These are phyloP conservation scores for Hoplostethus atlanticus DNA, from an alignment of 2,797 vertebrate genomes.

Conservation along the genomic window DNA sequence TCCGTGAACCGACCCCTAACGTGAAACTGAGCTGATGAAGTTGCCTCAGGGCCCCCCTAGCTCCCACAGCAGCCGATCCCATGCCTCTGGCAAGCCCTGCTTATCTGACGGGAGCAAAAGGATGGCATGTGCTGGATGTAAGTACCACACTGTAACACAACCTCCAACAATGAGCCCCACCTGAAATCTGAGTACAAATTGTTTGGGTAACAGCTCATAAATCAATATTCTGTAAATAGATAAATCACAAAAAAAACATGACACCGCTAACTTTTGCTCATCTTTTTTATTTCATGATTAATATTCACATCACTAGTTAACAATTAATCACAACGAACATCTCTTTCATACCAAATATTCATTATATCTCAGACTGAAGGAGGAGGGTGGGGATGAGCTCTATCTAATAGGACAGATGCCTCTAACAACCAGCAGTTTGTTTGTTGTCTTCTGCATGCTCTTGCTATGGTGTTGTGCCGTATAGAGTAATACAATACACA, in stretches of 20 bases:
- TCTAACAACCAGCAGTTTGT: slow-evolving; percentile 74
- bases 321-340: slow-evolving; percentile 87
- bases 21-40: too few species aligned
- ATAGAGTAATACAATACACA: slow-evolving; percentile 66
- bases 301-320: slow-evolving; percentile 88
- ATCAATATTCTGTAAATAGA: background rate
- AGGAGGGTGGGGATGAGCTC: slow-evolving; percentile 69
- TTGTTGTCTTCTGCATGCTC: slow-evolving; percentile 81
- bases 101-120: too few species aligned
- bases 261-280: slow-evolving; percentile 65
- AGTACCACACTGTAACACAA: too few species aligned
- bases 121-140: too few species aligned
- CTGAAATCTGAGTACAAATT: too few species aligned
- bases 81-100: too few species aligned
- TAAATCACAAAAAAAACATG: background rate
- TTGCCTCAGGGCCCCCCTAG: too few species aligned
- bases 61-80: too few species aligned
- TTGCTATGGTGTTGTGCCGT: slow-evolving; percentile 74
- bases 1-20: too few species aligned
- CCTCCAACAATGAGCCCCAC: too few species aligned
- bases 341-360: slow-evolving; percentile 87
- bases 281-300: slow-evolving; percentile 87
- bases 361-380: slow-evolving; percentile 56
- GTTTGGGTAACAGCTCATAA: too few species aligned
- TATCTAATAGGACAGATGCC: slow-evolving; percentile 79